A percentile compares a stretch with the other conserved stretches of the same genome.
Conservation (phyloP, 2,888 invertebrate species). For the Exocentrus adspersus region DNA sequence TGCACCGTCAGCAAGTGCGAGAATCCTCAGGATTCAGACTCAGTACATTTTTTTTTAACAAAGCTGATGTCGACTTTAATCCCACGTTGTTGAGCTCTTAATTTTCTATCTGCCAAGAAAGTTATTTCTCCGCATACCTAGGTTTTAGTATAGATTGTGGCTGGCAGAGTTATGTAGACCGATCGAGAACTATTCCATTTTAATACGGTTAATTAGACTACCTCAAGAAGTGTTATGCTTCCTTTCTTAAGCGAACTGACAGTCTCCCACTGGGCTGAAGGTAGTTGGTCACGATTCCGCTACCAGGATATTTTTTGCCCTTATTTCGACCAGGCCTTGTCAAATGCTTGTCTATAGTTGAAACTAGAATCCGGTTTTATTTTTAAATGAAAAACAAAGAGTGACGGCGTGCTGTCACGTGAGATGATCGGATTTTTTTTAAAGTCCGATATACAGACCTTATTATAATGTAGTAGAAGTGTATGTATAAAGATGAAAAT, state of each 20-base stretch:
- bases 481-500: no score
- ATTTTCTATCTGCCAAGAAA: background rate
- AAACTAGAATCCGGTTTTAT: background rate
- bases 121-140: background rate
- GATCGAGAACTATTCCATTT: slow-evolving; percentile 3
- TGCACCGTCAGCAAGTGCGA: slow-evolving; percentile 41
- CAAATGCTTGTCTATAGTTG: background rate
- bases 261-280: slow-evolving; percentile 19
- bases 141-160: background rate
- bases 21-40: no score
- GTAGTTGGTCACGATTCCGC: slow-evolving; percentile 21
- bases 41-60: no score
- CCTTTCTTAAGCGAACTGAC: slow-evolving; percentile 16
- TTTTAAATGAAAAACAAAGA: background rate
- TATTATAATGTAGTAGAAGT: no score
- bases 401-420: background rate
- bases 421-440: slow-evolving; percentile 3
- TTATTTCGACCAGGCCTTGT: background rate
- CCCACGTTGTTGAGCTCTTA: no score
- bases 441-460: no score
- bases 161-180: background rate
- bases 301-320: slow-evolving; percentile 14
- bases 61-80: no score
- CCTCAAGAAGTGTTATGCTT: background rate
- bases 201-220: slow-evolving; percentile 4